Evolutionary conservation across 2,888 invertebrate genomes (phyloP).

Genomic region (Smittia sp.): DNA sequence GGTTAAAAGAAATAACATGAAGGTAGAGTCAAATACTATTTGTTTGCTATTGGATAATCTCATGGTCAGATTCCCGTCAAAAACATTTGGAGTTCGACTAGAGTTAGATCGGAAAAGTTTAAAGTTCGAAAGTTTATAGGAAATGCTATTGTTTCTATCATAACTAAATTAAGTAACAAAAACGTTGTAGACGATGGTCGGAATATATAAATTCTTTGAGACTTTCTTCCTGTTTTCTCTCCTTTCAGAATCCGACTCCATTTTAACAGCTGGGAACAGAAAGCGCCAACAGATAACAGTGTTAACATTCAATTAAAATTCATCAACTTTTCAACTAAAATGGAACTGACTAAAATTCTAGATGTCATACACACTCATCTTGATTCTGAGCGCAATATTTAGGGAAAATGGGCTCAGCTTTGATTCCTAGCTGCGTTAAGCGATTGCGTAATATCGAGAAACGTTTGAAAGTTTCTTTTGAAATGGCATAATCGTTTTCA

Average conservation of each 20-base stretch:
- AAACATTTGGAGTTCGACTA: too few species aligned
- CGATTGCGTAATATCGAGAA: conserved; percentile 54
- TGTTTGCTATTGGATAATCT: not conserved
- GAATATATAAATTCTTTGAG: conserved; percentile 8
- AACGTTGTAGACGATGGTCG: not conserved
- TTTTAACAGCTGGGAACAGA: not conserved
- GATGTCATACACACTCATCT: conserved; percentile 53
- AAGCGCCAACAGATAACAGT: not conserved
- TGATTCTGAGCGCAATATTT: conserved; percentile 55
- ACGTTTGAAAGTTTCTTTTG: conserved; percentile 52
- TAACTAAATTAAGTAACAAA: not conserved
- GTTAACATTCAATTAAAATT: not conserved
- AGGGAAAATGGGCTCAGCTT: conserved; percentile 54
- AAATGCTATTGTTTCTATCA: not conserved
- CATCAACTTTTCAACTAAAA: not conserved
- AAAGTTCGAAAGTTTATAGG: too few species aligned
- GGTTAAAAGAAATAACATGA: not conserved
- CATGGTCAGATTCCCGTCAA: too few species aligned
- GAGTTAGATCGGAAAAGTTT: too few species aligned
- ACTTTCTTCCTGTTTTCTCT: not conserved
- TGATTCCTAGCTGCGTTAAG: conserved; percentile 51
- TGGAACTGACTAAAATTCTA: conserved; percentile 8
- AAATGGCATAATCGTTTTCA: conserved; percentile 49
- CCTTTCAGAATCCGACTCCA: not conserved
- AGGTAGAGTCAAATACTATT: not conserved